These are phyloP conservation scores for Carpatolechia fugitivella DNA, from an alignment of 2,888 invertebrate species.

Conservation along the genomic window DNA sequence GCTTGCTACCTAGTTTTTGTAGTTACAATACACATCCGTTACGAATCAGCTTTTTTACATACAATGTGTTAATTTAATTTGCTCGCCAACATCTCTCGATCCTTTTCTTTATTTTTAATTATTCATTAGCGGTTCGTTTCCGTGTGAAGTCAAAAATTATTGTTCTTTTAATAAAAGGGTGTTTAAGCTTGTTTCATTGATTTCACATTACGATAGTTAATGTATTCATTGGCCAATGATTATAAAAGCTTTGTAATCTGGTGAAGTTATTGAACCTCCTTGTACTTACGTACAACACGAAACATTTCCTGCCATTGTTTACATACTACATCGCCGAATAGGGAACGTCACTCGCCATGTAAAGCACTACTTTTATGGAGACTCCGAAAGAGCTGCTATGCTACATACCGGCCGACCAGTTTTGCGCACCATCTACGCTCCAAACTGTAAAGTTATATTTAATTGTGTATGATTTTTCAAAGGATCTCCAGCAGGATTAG, in stretches of 20 bases:
- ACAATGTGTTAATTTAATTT: not conserved
- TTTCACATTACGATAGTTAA: too few relatives aligned
- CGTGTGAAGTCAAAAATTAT: too few relatives aligned
- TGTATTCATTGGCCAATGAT: too few relatives aligned
- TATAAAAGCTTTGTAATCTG: not conserved
- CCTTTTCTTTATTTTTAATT: too few relatives aligned
- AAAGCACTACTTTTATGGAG: slow-evolving; percentile 31
- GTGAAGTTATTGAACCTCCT: slow-evolving; percentile 19
- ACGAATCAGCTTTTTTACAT: not conserved
- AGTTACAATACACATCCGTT: not conserved
- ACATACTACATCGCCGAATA: slow-evolving; percentile 37
- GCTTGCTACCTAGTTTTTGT: not conserved
- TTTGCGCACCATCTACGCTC: not conserved
- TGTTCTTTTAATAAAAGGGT: too few relatives aligned
- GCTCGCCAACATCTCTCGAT: not conserved
- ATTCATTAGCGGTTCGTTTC: too few relatives aligned
- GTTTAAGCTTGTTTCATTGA: too few relatives aligned
- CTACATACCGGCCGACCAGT: too few relatives aligned
- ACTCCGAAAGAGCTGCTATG: not conserved
- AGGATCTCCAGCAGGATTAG: too few relatives aligned
- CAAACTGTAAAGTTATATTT: not conserved
- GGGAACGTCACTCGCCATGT: slow-evolving; percentile 33
- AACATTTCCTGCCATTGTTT: slow-evolving; percentile 55
- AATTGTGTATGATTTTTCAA: too few relatives aligned
- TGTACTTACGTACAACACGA: slow-evolving; percentile 13